Evolutionary conservation across 2,113 vertebrate species (phyloP).

Genomic region (Morone chrysops): DNA sequence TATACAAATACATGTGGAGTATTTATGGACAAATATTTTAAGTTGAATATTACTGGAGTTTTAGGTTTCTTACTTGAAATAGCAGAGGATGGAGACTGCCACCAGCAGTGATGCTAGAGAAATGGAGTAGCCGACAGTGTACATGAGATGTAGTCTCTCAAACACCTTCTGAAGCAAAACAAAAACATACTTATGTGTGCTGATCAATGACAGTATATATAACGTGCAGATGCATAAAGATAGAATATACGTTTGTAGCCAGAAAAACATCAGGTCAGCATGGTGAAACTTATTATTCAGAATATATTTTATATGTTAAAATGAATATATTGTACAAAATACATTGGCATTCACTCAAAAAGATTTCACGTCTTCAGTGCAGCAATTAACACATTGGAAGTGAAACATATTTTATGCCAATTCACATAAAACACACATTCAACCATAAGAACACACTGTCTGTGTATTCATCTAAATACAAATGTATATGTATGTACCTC

Average conservation of each 20-base stretch:
- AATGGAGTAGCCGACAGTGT: conserved; percentile 91
- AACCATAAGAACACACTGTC: background rate
- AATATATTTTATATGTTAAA: background rate
- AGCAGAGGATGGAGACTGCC: conserved; percentile 90
- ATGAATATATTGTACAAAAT: background rate
- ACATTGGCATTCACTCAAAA: too few species aligned
- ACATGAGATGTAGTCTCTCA: conserved; percentile 91
- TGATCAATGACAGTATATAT: too few species aligned
- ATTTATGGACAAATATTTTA: background rate
- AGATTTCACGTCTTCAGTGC: too few species aligned
- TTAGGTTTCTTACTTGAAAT: conserved; percentile 89
- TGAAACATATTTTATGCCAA: too few species aligned
- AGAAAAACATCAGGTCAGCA: background rate
- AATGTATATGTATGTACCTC: conserved; percentile 79
- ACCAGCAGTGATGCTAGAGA: conserved; percentile 88
- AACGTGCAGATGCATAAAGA: background rate
- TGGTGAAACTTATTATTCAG: background rate
- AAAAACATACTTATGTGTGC: conserved; percentile 13
- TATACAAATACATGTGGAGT: too few species aligned
- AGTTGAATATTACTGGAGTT: background rate
- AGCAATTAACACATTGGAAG: too few species aligned
- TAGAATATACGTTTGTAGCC: too few species aligned
- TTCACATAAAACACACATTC: background rate
- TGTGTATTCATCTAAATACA: background rate
- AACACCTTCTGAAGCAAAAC: conserved; percentile 87